Conservation (phyloP, 2,797 vertebrate species). For the Picus viridis region DNA sequence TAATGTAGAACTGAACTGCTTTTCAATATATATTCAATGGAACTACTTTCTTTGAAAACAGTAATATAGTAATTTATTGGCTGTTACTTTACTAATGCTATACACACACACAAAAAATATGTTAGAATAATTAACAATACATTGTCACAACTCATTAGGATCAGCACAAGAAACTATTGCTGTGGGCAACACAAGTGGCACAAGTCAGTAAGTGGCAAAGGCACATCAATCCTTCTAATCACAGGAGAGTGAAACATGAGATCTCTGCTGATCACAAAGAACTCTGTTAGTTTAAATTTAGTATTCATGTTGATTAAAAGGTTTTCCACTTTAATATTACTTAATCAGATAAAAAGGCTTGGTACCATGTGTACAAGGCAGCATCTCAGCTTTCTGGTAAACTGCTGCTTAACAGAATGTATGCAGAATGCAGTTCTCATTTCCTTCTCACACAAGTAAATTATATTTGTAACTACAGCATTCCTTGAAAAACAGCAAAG, state of each 20-base stretch:
- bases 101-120: neutral
- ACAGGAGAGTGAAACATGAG: neutral
- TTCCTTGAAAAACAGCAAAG: neutral
- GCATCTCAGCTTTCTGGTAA: neutral
- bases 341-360: slow-evolving; percentile 38
- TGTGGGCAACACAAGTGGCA: slow-evolving; percentile 49
- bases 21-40: neutral
- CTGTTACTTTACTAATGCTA: neutral
- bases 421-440: neutral
- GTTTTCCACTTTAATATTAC: slow-evolving; percentile 28
- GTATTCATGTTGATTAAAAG: slow-evolving; percentile 26
- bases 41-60: neutral
- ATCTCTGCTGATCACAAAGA: slow-evolving; percentile 36
- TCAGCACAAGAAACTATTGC: slow-evolving; percentile 48
- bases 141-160: slow-evolving; percentile 63
- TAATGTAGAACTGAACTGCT: slow-evolving; percentile 3
- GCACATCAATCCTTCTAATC: slow-evolving; percentile 44
- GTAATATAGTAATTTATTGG: neutral
- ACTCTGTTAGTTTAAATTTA: slow-evolving; percentile 62
- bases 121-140: slow-evolving; percentile 76
- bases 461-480: neutral
- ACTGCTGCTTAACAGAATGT: neutral
- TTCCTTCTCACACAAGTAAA: neutral
- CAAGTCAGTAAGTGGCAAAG: slow-evolving; percentile 69
- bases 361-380: neutral